Evolutionary conservation across 1,140 invertebrate genomes (phyloP).

Genomic region (Leptonema lineaticorne): DNA sequence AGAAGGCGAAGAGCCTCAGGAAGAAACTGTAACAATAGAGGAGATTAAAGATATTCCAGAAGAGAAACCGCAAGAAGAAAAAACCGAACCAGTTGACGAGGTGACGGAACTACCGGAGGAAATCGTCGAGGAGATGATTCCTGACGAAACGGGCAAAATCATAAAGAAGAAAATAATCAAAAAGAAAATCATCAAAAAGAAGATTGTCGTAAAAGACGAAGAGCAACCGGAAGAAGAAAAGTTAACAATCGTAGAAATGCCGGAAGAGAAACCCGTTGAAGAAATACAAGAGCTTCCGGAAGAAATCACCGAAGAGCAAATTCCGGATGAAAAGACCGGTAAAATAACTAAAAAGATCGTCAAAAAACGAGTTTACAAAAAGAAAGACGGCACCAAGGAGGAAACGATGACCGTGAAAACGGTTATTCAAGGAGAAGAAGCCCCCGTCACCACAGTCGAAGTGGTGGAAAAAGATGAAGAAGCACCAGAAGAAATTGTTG

Average conservation of each 20-base stretch:
- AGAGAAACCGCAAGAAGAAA: conserved; percentile 41
- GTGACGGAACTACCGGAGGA: conserved; percentile 16
- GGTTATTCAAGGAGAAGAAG: conserved; percentile 44
- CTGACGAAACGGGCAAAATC: conserved; percentile 20
- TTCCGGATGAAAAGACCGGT: conserved; percentile 28
- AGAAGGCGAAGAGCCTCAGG: not conserved
- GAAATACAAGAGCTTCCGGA: conserved; percentile 46
- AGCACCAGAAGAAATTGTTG: conserved; percentile 3
- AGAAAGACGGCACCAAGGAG: not conserved
- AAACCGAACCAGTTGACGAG: conserved; percentile 23
- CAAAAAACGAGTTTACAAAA: conserved; percentile 38
- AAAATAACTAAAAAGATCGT: conserved; percentile 38
- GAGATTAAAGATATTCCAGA: conserved; percentile 22
- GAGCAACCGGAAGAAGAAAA: not conserved
- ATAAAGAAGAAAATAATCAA: conserved; percentile 35
- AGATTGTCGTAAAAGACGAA: too few species aligned
- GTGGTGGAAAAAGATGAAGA: conserved; percentile 32
- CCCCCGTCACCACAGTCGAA: conserved; percentile 47
- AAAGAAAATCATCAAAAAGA: conserved; percentile 40
- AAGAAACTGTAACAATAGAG: conserved; percentile 19
- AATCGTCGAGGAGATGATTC: conserved; percentile 12
- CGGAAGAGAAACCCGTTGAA: conserved; percentile 35
- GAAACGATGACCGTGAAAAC: conserved; percentile 45
- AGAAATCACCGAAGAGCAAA: conserved; percentile 43
- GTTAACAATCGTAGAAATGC: not conserved